Evolutionary conservation across 2,797 vertebrate genomes (phyloP).

Genomic region (Carcharodon carcharias): DNA sequence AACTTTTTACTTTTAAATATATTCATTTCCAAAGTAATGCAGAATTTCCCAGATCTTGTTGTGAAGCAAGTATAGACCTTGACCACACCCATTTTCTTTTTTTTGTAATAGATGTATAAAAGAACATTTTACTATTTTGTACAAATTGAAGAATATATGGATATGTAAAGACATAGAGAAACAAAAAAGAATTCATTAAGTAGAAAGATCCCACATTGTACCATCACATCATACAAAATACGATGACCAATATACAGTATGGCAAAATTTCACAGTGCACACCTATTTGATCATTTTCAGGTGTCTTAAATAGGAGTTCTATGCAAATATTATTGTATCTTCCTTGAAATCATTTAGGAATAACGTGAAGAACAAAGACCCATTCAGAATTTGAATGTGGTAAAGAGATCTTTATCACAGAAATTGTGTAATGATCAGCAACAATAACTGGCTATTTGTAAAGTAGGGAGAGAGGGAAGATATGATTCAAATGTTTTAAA

Average conservation of each 20-base stretch:
- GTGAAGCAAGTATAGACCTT: too few species aligned
- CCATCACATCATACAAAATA: neutral
- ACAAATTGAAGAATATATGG: neutral
- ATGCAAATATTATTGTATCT: neutral
- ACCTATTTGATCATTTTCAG: neutral
- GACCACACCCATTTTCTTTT: too few species aligned
- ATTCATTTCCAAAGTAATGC: too few species aligned
- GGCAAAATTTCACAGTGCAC: too few species aligned
- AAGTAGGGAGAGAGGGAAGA: neutral
- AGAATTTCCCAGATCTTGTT: too few species aligned
- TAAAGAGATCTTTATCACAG: neutral
- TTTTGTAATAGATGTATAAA: too few species aligned
- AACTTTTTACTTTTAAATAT: too few species aligned
- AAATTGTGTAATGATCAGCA: neutral
- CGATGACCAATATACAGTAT: neutral
- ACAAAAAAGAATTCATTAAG: neutral
- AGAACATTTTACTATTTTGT: too few species aligned
- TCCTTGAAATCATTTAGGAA: neutral
- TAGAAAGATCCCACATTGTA: neutral
- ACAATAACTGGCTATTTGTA: neutral
- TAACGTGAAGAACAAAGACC: neutral
- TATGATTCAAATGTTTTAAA: neutral
- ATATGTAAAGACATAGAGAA: neutral
- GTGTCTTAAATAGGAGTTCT: neutral
- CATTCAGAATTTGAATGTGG: neutral